A percentile compares a stretch with the other conserved stretches of the same genome.
These are phyloP conservation scores for Triops cancriformis DNA, from an alignment of 1,140 invertebrate genomes.

Conservation along the genomic window DNA sequence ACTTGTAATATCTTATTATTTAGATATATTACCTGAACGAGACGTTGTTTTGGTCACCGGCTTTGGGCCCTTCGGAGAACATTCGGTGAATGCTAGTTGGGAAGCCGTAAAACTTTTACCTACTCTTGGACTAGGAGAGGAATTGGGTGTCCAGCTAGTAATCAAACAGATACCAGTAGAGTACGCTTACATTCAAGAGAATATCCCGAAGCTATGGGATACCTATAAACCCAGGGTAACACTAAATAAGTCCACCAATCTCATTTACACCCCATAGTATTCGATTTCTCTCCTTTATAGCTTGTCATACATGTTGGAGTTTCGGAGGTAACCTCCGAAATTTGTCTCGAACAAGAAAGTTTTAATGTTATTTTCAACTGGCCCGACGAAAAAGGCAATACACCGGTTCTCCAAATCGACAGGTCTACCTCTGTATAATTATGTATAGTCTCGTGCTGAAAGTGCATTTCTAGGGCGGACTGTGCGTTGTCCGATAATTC, in stretches of 20 bases:
- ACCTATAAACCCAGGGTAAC: constrained; percentile 54
- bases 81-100: constrained; percentile 67
- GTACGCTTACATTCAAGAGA: constrained; percentile 51
- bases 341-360: constrained; percentile 40
- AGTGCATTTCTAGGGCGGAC: neutral
- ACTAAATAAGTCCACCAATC: constrained; percentile 11
- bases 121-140: constrained; percentile 35
- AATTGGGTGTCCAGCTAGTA: constrained; percentile 47
- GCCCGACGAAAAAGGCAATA: constrained; percentile 35
- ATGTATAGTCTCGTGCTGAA: neutral
- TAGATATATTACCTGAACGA: neutral
- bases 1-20: neutral
- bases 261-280: neutral
- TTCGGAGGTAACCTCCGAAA: constrained; percentile 38
- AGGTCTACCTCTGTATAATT: neutral
- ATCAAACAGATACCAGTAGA: constrained; percentile 54
- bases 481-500: neutral
- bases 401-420: constrained; percentile 28
- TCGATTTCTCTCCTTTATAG: constrained; percentile 32
- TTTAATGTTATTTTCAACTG: constrained; percentile 39
- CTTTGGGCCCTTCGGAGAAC: constrained; percentile 61
- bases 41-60: constrained; percentile 51
- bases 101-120: constrained; percentile 56
- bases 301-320: constrained; percentile 43
- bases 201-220: constrained; percentile 54